These are phyloP conservation scores for Pteronotus mesoamericanus DNA, from an alignment of 2,797 vertebrate genomes.

Conservation along the genomic window DNA sequence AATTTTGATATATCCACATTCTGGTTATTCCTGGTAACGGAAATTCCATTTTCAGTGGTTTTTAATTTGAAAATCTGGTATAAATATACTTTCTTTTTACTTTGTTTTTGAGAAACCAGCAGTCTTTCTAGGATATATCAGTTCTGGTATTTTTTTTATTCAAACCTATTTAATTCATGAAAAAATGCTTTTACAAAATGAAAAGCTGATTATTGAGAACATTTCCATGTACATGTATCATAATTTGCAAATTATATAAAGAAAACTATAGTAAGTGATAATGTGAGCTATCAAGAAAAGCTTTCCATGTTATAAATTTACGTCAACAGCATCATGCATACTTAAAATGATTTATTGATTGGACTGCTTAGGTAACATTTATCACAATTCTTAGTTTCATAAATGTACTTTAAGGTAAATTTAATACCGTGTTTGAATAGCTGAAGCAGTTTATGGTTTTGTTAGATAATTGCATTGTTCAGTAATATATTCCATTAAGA, in stretches of 20 bases:
- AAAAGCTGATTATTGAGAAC: not conserved
- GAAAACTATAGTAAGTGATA: not conserved
- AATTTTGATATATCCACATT: not conserved
- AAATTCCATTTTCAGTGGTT: not conserved
- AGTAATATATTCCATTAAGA: constrained; percentile 10
- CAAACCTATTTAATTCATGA: not conserved
- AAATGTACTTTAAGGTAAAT: constrained; percentile 29
- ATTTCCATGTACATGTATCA: not conserved
- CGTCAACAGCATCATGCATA: not conserved
- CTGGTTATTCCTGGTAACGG: not conserved
- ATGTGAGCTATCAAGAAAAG: not conserved
- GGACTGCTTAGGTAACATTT: not conserved
- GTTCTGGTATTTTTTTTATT: not conserved
- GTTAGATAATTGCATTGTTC: not conserved
- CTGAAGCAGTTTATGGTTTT: not conserved
- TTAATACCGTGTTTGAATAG: not conserved
- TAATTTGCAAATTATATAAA: not conserved
- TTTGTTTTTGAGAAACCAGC: not conserved
- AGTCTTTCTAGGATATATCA: not conserved
- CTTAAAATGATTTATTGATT: constrained; percentile 10
- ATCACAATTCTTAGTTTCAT: not conserved
- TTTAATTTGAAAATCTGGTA: not conserved
- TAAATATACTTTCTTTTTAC: not conserved
- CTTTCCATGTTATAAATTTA: not conserved
- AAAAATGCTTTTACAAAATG: constrained; percentile 15